Evolutionary conservation across 2,797 vertebrate species (phyloP).

Genomic region (Momotus momota): DNA sequence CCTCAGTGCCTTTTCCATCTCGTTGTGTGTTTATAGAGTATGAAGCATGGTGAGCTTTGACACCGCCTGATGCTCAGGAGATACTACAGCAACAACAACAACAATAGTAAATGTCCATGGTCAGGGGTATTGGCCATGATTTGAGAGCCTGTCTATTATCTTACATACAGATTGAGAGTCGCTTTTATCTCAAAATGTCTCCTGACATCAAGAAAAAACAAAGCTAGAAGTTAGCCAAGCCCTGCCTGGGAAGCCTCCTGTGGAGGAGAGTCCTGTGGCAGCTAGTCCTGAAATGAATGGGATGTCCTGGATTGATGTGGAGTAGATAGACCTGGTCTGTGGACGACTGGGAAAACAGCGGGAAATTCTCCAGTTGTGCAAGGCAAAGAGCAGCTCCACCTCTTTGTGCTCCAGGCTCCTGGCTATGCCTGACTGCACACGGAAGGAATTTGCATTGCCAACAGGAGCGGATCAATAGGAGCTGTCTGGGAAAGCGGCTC

Average conservation of each 20-base stretch:
- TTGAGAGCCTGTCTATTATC: slow-evolving; percentile 7
- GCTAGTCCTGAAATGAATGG: slow-evolving; percentile 25
- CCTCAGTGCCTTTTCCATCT: neutral
- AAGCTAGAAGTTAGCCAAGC: slow-evolving; percentile 30
- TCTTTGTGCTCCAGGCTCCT: slow-evolving; percentile 61
- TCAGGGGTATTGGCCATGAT: neutral
- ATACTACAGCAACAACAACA: neutral
- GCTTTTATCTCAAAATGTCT: slow-evolving; percentile 15
- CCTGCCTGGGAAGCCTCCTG: slow-evolving; percentile 27
- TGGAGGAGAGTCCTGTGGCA: slow-evolving; percentile 38
- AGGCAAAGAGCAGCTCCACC: slow-evolving; percentile 59
- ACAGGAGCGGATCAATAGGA: slow-evolving; percentile 63
- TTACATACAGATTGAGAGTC: neutral
- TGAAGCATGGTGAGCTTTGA: neutral
- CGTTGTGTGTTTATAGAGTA: neutral
- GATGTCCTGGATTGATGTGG: slow-evolving; percentile 47
- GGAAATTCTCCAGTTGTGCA: slow-evolving; percentile 66
- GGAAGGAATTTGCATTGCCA: slow-evolving; percentile 69
- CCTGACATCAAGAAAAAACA: neutral
- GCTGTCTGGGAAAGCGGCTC: slow-evolving; percentile 62
- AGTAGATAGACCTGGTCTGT: slow-evolving; percentile 54
- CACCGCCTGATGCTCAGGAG: neutral
- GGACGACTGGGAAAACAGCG: slow-evolving; percentile 63
- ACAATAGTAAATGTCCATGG: neutral
- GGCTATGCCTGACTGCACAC: slow-evolving; percentile 70